A percentile compares a stretch with the other conserved stretches of the same genome.
phyloP scores from a whole-genome alignment of 2,888 invertebrate species.

The Heliconius sara region DNA sequence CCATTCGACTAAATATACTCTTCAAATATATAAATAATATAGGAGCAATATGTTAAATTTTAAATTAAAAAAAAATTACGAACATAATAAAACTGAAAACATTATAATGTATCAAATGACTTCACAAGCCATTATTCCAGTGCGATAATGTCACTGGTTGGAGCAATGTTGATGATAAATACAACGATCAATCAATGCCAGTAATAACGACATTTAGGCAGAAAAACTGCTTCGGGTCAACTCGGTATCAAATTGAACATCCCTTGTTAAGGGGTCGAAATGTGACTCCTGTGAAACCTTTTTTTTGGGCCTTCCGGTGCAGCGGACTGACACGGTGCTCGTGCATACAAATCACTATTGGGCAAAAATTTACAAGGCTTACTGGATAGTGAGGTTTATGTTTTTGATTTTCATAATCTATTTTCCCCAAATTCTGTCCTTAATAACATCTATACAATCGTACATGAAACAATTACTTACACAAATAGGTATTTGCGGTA shows the following conservation, averaged over 20 bases:
- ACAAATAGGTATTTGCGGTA: no score
- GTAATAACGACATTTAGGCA: slow-evolving; percentile 68
- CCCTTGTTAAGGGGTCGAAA: slow-evolving; percentile 40
- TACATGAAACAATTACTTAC: no score
- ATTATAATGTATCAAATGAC: slow-evolving; percentile 37
- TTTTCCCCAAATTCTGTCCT: not conserved
- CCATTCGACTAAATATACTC: not conserved
- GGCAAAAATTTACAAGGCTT: no score
- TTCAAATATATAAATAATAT: not conserved
- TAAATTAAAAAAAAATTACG: not conserved
- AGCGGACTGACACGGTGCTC: not conserved
- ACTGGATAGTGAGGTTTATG: no score
- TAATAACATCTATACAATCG: no score
- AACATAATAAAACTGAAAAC: slow-evolving; percentile 19
- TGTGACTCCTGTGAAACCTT: not conserved
- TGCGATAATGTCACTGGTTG: slow-evolving; percentile 47
- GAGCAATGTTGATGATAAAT: slow-evolving; percentile 59
- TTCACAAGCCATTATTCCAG: slow-evolving; percentile 36
- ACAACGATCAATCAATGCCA: slow-evolving; percentile 72
- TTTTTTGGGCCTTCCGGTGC: not conserved
- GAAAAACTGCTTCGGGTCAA: slow-evolving; percentile 62
- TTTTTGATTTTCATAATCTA: not conserved
- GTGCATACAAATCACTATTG: not conserved
- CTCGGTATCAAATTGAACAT: slow-evolving; percentile 61
- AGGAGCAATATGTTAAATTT: no score